These are phyloP conservation scores for Opisthocomus hoazin DNA, from an alignment of 2,113 vertebrate genomes.

Conservation along the genomic window DNA sequence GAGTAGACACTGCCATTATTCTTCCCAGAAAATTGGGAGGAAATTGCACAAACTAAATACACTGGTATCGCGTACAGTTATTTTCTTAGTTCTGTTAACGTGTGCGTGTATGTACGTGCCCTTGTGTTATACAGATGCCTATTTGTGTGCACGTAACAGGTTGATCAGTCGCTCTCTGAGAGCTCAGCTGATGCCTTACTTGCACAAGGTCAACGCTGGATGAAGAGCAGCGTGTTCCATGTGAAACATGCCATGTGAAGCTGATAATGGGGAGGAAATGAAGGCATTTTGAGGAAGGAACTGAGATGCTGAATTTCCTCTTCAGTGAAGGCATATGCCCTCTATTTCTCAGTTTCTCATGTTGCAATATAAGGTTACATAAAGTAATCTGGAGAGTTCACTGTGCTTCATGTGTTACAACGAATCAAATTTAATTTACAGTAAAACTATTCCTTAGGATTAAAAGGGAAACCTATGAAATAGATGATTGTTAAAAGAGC, in stretches of 20 bases:
- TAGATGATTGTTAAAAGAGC: neutral
- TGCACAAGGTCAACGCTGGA: neutral
- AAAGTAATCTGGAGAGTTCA: neutral
- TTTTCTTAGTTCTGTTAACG: neutral
- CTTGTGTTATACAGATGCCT: neutral
- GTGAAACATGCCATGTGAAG: neutral
- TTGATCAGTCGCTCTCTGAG: neutral
- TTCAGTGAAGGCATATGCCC: neutral
- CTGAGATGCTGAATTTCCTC: neutral
- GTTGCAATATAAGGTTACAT: neutral
- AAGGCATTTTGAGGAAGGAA: neutral
- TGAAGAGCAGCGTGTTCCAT: neutral
- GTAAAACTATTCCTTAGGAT: neutral
- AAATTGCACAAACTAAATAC: neutral
- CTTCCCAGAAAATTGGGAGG: neutral
- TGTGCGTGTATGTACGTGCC: no score
- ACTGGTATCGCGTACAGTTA: neutral
- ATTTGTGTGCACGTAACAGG: neutral
- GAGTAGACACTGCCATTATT: neutral
- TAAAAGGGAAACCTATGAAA: neutral
- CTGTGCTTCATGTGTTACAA: neutral
- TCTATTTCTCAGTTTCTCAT: neutral
- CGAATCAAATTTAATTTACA: neutral
- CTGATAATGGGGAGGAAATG: neutral
- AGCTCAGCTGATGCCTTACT: neutral